Evolutionary conservation across 1,140 invertebrate genomes (phyloP), one percentile per base, ranked within the genome.

Genomic region (Drosophila guanche): DNA sequence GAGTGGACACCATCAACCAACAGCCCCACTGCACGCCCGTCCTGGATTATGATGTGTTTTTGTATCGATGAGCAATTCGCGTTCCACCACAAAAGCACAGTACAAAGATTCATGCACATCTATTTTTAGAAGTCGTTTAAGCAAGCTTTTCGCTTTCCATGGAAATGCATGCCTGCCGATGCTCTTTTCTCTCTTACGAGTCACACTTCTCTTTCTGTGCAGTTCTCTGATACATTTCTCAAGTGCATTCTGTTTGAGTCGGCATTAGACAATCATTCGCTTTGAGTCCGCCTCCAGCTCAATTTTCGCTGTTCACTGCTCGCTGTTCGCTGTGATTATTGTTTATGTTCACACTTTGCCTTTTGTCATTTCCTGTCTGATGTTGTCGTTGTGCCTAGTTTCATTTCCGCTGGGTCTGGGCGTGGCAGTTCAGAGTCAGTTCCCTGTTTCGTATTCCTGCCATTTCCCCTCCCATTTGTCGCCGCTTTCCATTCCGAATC

Each of bases 291-390:
- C 2, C 20, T 3, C 27, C 33, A 37, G 10, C 29, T 37, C 4
- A 4, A 2, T 47, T 10, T 33, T 20, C 16, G 16, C 16, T 20
- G 16, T 1, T 2, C n/a, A n/a, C n/a, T n/a, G n/a, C n/a, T n/a
- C n/a, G 25, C 20, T 52, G 37, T 5, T 37, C 48, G 37, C 53
- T 40, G 41, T 27, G 22, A 14, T 42, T 33, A 14, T 53, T 45
- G n/a, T 59, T 46, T 23, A 48, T 51, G 20, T 41, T 29, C 48
- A 50, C 51, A 53, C 42, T 48, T 27, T 20, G 20, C 58, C 46
- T 61, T 78, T 8, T 22, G 60, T 47, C 68, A 61, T 46, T 73
- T 79, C 76, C 76, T 57, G 76, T 45, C 33, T 20, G n/a, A n/a
- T n/a, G 27, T 29, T 42, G 45, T 10, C 29, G 14, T 22, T 55